Percentiles rank a stretch among this genome's conserved stretches.
phyloP scores from a whole-genome alignment of 1,140 invertebrate genomes.

The Rhopalosiphum maidis region DNA sequence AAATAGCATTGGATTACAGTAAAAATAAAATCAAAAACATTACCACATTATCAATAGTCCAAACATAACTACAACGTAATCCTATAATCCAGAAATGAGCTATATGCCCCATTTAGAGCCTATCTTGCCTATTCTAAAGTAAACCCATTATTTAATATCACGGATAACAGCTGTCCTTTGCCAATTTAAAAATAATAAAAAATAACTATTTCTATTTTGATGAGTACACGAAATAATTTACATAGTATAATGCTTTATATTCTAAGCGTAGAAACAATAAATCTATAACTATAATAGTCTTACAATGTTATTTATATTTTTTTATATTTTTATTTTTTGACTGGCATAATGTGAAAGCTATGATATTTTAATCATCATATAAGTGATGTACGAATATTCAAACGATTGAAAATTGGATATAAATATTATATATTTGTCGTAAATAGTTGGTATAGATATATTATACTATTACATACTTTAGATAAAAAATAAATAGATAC shows the following conservation, averaged over 20 bases:
- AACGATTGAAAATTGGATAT: no score
- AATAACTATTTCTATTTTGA: background rate
- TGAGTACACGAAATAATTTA: background rate
- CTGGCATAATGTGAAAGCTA: background rate
- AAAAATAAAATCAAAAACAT: background rate
- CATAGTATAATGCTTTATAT: background rate
- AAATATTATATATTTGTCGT: no score
- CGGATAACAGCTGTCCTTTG: background rate
- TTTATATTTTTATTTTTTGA: no score
- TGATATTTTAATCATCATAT: background rate
- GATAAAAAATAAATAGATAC: no score
- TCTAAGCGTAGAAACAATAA: background rate
- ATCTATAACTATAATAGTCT: background rate
- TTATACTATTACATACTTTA: no score
- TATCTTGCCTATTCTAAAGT: background rate
- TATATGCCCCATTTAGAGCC: background rate
- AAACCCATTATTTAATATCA: constrained; percentile 1
- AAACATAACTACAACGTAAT: background rate
- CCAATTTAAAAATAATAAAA: background rate
- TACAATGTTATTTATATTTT: background rate
- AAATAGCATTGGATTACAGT: background rate
- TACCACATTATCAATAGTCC: background rate
- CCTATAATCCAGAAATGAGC: background rate
- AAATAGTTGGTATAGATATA: no score
- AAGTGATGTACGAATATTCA: background rate